Base-by-base conservation (phyloP, 2,113 vertebrate genomes). In the Morone saxatilis region DNA sequence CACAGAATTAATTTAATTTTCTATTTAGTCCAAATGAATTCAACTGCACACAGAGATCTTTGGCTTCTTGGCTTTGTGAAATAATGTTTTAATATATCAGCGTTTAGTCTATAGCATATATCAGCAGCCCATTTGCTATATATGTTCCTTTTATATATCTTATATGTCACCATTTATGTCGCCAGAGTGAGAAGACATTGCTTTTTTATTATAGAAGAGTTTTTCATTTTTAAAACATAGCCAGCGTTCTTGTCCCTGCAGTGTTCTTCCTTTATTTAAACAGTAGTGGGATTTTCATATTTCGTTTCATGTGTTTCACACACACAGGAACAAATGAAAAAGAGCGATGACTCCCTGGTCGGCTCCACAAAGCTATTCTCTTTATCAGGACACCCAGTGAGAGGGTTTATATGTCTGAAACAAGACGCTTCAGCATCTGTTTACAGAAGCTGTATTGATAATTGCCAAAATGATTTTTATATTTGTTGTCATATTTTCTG, bases 251-350 rank as follows among this genome's bases (percentile, higher is more conserved):
- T 1, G 14, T 61, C 60, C 57, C 80, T 9, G 10, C 48, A 12
- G 43, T 76, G 59, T 38, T 71, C 54, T 45, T 63, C 43, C 31
- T 56, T 84, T 84, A 50, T 77, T 87, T 70, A 56, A 77, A 80
- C n/a, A 63, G 61, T 11, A 71, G 65, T 2, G 38, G 22, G 59
- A 76, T 60, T 71, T 54, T 73, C 69, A 48, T 51, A 38, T 59
- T 63, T 51, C 6, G 16, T 68, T 78, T 74, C 57, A 70, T 75
- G 70, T 59, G 45, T 47, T 20, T 36, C 70, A 13, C 45, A 4
- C 20, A 22, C 71, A 16, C 48, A 31, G 20, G 12, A 69, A 59
- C 66, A 76, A 71, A 45, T 61, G 54, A 43, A 69, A 53, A 51
- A 69, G 41, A 22, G 51, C 10, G 20, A 22, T 8, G 36, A 38